phyloP scores from a whole-genome alignment of 2,797 vertebrate species.

The Falco cherrug region DNA sequence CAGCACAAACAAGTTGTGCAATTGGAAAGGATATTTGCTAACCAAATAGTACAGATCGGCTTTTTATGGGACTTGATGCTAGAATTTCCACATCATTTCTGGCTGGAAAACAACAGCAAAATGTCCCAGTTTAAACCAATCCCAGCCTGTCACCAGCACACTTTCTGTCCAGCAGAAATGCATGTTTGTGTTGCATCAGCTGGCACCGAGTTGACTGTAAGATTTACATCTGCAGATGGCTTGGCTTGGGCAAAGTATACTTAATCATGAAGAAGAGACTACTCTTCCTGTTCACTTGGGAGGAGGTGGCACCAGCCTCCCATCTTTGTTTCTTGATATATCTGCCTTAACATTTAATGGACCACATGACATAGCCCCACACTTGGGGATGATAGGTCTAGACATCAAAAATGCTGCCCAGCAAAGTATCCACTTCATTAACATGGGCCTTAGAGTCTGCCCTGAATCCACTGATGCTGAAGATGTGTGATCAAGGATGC shows the following conservation, averaged over 20 bases:
- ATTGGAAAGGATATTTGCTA: not conserved
- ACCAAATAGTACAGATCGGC: not conserved
- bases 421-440: not conserved
- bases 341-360: not conserved
- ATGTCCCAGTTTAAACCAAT: not conserved
- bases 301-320: not conserved
- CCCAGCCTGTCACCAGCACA: not conserved
- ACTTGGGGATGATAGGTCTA: not conserved
- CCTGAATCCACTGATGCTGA: not conserved
- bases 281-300: not conserved
- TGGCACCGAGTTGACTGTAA: not conserved
- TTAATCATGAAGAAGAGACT: not conserved
- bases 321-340: not conserved
- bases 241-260: not conserved
- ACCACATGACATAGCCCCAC: rapidly evolving
- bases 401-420: not conserved
- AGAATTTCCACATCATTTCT: not conserved
- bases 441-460: not conserved
- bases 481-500: not conserved
- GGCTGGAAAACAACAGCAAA: not conserved
- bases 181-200: not conserved
- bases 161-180: not conserved
- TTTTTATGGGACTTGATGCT: not conserved
- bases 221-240: not conserved
- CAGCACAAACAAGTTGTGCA: not conserved